These are phyloP conservation scores for Podarcis muralis DNA, from an alignment of 2,113 vertebrate species.

Conservation along the genomic window DNA sequence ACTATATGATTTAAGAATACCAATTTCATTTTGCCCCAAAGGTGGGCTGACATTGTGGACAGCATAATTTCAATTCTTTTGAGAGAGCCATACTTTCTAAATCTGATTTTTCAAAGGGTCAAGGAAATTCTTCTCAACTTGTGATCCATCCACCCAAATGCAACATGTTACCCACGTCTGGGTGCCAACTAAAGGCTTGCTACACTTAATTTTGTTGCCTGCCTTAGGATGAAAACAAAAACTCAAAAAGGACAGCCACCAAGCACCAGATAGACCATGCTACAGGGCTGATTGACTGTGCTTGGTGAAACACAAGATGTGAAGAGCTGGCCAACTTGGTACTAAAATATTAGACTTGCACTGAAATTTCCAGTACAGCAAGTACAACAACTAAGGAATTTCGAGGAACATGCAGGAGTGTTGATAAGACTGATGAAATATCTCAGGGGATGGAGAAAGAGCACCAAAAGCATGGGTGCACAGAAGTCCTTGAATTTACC, in stretches of 20 bases:
- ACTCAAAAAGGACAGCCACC: too few species aligned
- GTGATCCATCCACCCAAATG: background rate
- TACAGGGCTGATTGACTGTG: too few species aligned
- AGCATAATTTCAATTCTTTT: background rate
- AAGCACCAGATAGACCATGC: too few species aligned
- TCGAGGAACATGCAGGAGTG: background rate
- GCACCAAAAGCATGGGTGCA: too few species aligned
- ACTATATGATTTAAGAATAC: background rate
- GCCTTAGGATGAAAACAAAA: too few species aligned
- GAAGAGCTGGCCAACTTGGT: too few species aligned
- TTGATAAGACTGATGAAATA: background rate
- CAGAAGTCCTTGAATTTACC: background rate
- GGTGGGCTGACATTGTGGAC: background rate
- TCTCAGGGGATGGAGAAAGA: background rate
- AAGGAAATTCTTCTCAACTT: background rate
- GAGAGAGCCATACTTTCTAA: background rate
- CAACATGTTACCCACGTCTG: background rate
- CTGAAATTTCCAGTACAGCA: background rate
- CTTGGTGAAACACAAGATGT: too few species aligned
- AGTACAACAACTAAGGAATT: background rate
- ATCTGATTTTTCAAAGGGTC: background rate
- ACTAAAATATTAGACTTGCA: too few species aligned
- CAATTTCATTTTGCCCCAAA: background rate
- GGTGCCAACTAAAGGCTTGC: too few species aligned
- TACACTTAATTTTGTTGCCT: too few species aligned